Evolutionary conservation across 2,888 invertebrate genomes (phyloP), one percentile per base, ranked within the genome.

Genomic region (Drepana falcataria): DNA sequence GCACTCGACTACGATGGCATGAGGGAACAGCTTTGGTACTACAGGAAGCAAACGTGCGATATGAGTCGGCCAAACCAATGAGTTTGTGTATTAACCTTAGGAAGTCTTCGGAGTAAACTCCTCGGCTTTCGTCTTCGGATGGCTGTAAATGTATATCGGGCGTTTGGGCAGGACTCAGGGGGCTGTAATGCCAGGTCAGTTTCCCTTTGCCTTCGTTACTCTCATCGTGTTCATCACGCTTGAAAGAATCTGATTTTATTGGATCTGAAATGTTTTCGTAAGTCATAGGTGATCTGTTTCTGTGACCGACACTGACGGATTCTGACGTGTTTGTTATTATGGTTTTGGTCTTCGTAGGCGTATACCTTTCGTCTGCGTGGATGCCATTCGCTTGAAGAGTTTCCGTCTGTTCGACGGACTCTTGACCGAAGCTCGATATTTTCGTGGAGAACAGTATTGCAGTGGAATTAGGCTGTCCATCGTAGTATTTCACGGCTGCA

Each of bases 71-170:
- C 66, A 71, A 70, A 76, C 73, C 68, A 76, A 66, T 75, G 68
- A 69, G 83, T 49, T 35, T 49, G 21, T 40, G 40, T 87, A 90
- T 79, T 91, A 91, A 91, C 91, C 91, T 91, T 84, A 91, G 77
- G 71, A 83, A 91, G 57, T 91, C 90, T 73, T 91, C 91, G 75
- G 75, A 87, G 83, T 85, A 83, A 55, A 73, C 77, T 69, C 76
- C 83, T 68, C 77, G 79, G 68, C 81, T 79, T 56, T 87, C 84
- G 61, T 83, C 83, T 56, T 93, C 93, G 71, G 87, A 92, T 60
- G 93, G 91, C 75, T 92, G 92, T 73, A 92, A 92, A 70, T 91
- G 85, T 70, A 92, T 89, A 70, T 89, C 88, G 52, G 90, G 87
- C 63, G 73, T 60, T 73, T 74, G 69, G 70, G 77, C 74, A 61